A percentile compares a stretch with the other conserved stretches of the same genome.
phyloP scores from a whole-genome alignment of 2,113 vertebrate genomes.

The Phrynosoma blainvillii region DNA sequence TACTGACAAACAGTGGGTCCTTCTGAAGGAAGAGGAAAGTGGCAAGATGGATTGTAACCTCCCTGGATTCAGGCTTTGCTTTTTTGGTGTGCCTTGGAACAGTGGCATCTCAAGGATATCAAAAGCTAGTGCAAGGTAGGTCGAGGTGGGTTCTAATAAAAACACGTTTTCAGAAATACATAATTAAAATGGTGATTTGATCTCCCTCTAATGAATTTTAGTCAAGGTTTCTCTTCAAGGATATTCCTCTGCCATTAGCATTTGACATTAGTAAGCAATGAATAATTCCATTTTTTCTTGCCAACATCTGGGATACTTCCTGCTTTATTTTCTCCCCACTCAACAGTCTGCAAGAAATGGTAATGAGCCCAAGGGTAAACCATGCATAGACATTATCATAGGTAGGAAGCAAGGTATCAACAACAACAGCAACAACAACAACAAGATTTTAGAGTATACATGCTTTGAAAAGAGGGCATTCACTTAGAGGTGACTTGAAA shows the following conservation, averaged over 20 bases:
- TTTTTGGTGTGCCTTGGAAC: neutral
- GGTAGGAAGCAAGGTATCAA: slow-evolving; percentile 7
- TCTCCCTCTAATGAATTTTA: slow-evolving; percentile 73
- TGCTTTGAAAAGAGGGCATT: neutral
- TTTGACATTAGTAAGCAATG: slow-evolving; percentile 75
- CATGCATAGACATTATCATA: neutral
- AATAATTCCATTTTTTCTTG: slow-evolving; percentile 77
- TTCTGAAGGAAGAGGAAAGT: slow-evolving; percentile 37
- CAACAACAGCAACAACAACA: neutral
- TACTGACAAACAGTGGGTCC: slow-evolving; percentile 24
- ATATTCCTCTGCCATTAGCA: slow-evolving; percentile 74
- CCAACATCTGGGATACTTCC: slow-evolving; percentile 73
- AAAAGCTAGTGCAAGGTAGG: slow-evolving; percentile 66
- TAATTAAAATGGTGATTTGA: slow-evolving; percentile 72
- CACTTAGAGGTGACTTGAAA: neutral
- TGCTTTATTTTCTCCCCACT: slow-evolving; percentile 67
- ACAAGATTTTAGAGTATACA: neutral
- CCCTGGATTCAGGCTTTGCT: neutral
- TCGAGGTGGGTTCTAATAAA: slow-evolving; percentile 68
- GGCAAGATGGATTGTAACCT: slow-evolving; percentile 37
- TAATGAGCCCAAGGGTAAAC: slow-evolving; percentile 63
- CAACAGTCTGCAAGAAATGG: slow-evolving; percentile 66
- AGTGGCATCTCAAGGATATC: slow-evolving; percentile 53
- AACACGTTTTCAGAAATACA: slow-evolving; percentile 64
- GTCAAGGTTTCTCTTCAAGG: slow-evolving; percentile 76